Conservation (phyloP, 2,113 vertebrate species). For the Cyprinodon variegatus region DNA sequence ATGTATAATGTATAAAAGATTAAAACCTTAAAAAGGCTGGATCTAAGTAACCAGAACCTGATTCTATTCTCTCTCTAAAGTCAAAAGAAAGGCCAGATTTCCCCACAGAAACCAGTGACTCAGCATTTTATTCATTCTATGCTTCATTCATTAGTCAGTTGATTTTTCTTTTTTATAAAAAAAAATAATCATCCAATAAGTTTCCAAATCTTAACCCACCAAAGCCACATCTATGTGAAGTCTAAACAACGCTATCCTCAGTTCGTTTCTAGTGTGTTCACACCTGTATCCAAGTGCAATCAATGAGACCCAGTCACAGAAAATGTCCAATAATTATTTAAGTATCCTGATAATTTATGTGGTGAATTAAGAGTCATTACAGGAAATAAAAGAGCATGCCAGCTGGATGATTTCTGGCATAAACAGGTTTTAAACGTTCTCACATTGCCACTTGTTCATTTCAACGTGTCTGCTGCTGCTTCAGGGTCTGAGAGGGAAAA, state of each 20-base stretch:
- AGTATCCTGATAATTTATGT: neutral
- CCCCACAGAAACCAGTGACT: neutral
- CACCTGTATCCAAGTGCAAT: neutral
- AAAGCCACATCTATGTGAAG: too few species aligned
- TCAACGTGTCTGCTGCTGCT: neutral
- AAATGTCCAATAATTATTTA: neutral
- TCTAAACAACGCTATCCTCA: neutral
- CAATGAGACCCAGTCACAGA: too few species aligned
- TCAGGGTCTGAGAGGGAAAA: constrained; percentile 3
- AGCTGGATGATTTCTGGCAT: neutral
- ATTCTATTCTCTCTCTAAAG: too few species aligned
- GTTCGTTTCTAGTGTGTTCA: neutral
- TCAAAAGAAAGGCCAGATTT: too few species aligned
- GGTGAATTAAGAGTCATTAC: neutral
- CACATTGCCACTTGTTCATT: neutral
- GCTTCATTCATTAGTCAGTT: neutral
- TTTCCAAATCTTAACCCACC: neutral
- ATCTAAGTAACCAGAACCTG: too few species aligned
- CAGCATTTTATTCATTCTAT: neutral
- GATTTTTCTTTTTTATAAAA: neutral
- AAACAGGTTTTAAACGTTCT: neutral
- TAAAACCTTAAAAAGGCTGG: too few species aligned
- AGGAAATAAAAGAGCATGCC: neutral
- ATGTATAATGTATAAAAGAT: too few species aligned
- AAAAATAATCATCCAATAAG: neutral